Evolutionary conservation across 2,888 invertebrate species (phyloP).

Genomic region (Erebia epiphron): DNA sequence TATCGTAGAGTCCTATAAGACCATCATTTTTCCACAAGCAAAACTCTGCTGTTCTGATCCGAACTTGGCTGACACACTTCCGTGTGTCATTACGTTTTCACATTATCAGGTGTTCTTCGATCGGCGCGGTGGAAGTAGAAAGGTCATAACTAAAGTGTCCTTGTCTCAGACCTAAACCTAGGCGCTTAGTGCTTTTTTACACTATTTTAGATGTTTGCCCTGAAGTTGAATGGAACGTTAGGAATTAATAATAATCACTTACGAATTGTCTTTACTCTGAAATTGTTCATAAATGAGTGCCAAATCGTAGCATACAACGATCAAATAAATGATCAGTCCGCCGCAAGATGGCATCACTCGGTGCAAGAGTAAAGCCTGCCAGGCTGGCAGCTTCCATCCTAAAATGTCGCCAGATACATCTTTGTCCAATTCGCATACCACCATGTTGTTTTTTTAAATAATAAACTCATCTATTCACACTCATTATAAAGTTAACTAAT

Average conservation of each 20-base stretch:
- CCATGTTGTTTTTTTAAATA: slow-evolving; percentile 53
- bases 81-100: too few species aligned
- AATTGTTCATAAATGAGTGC: slow-evolving; percentile 86
- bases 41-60: too few species aligned
- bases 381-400: slow-evolving; percentile 69
- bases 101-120: too few species aligned
- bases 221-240: too few species aligned
- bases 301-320: slow-evolving; percentile 86
- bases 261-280: slow-evolving; percentile 80
- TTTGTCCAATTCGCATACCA: slow-evolving; percentile 70
- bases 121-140: too few species aligned
- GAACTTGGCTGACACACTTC: too few species aligned
- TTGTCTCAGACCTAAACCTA: too few species aligned
- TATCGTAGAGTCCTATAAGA: too few species aligned
- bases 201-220: too few species aligned
- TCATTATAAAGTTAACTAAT: slow-evolving; percentile 14
- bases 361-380: slow-evolving; percentile 71
- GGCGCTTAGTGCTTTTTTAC: too few species aligned
- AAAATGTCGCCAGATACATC: slow-evolving; percentile 70
- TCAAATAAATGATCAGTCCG: slow-evolving; percentile 85
- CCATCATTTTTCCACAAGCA: too few species aligned
- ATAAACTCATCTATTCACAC: slow-evolving; percentile 11
- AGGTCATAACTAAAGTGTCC: too few species aligned
- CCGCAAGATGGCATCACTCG: slow-evolving; percentile 73
- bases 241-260: slow-evolving; percentile 50